Evolutionary conservation across 1,140 invertebrate species (phyloP).

Genomic region (Prorops nasuta): DNA sequence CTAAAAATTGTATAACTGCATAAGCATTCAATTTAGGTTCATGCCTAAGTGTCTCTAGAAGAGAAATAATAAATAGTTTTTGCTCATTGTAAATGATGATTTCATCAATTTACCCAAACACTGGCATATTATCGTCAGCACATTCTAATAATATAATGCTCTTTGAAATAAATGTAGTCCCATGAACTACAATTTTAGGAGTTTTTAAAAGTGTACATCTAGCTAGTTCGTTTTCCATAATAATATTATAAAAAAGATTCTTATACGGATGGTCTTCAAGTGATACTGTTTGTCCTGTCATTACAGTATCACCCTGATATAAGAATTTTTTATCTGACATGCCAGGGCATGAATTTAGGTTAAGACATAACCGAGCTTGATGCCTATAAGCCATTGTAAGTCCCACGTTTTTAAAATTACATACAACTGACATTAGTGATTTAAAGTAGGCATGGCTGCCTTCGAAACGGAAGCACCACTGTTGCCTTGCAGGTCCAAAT

Average conservation of each 20-base stretch:
- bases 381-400: constrained; percentile 11
- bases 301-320: constrained; percentile 13
- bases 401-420: constrained; percentile 19
- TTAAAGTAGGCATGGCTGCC: constrained; percentile 12
- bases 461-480: constrained; percentile 21
- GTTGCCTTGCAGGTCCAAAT: constrained; percentile 20
- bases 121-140: not conserved
- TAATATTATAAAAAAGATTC: constrained; percentile 5
- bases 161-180: not conserved
- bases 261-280: constrained; percentile 7
- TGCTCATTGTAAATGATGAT: not conserved
- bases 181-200: not conserved
- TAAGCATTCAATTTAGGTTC: not conserved
- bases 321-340: constrained; percentile 11
- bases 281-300: constrained; percentile 5
- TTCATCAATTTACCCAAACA: not conserved
- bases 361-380: constrained; percentile 9
- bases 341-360: not conserved
- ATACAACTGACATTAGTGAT: constrained; percentile 13
- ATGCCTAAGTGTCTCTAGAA: not conserved
- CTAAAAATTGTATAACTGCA: not conserved
- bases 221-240: not conserved
- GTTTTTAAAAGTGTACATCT: not conserved
- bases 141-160: not conserved
- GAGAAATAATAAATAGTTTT: not conserved